Percentiles rank a stretch among this genome's conserved stretches.
phyloP scores from a whole-genome alignment of 2,113 vertebrate genomes.

The Tenrec ecaudatus region DNA sequence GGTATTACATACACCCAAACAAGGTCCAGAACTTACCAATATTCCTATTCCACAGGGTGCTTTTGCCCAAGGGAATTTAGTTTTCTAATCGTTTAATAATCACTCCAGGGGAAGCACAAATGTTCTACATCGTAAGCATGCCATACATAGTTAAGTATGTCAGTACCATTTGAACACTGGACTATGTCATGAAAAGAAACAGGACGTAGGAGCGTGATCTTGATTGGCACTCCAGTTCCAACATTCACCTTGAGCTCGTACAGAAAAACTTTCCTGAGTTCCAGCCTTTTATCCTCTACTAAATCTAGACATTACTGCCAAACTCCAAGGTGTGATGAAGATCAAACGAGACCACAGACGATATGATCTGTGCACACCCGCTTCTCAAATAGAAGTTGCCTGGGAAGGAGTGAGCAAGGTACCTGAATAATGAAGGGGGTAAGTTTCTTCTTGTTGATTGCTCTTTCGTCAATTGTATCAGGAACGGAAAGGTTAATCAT shows the following conservation, averaged over 20 bases:
- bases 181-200: slow-evolving; percentile 7
- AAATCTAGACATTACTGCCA: slow-evolving; percentile 3
- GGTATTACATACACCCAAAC: background rate
- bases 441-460: slow-evolving; percentile 98
- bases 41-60: background rate
- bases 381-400: background rate
- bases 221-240: slow-evolving; percentile 19
- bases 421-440: slow-evolving; percentile 97
- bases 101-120: slow-evolving; percentile 24
- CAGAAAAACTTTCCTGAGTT: slow-evolving; percentile 2
- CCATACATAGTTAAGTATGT: slow-evolving; percentile 35
- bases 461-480: slow-evolving; percentile 98
- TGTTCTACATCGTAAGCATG: background rate
- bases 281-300: background rate
- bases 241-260: background rate
- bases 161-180: background rate
- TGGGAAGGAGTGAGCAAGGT: background rate
- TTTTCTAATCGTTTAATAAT: background rate
- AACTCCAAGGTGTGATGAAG: background rate
- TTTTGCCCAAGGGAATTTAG: slow-evolving; percentile 14
- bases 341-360: background rate
- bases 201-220: background rate
- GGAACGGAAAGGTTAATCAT: slow-evolving; percentile 98
- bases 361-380: background rate
- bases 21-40: slow-evolving; percentile 20